Evolutionary conservation across 2,113 vertebrate genomes (phyloP), one percentile per base, ranked within the genome.

Genomic region (Phoxinus phoxinus): DNA sequence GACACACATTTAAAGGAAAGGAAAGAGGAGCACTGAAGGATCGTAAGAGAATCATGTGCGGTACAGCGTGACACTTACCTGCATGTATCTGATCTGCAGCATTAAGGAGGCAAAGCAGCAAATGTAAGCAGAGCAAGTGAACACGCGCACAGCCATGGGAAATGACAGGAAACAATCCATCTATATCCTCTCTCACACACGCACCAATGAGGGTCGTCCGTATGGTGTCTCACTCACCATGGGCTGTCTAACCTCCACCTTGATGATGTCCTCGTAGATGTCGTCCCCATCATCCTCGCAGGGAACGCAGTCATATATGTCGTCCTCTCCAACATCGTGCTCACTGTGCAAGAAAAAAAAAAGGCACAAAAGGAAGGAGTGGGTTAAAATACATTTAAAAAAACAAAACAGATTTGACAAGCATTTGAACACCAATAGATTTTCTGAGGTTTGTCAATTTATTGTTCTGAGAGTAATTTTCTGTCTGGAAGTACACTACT

Each of bases 251-350:
- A 97, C 97, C 89, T 99, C 98, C 96, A 99, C 97, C 92, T 97
- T 96, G 95, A 99, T 99, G 94, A 99, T 99, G 93, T 99, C 98
- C 93, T 99, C 98, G 0, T 99, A 99, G 94, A 99, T 98, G 90
- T 99, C 98, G 4, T 98, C 98, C 0, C 97, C 97, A 48, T 98
- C 98, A 2, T 98, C 97, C 27, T 99, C 98, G 8, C 98, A 98
- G 0, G 98, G 97, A 65, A 99, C 98, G 0, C 98, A 99, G 94
- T 99, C 98, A 0, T 99, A 99, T 91, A 98, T 97, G 93, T 99
- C 98, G 46, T 96, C 95, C 92, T 99, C 98, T 2, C 98, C 98
- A 94, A 99, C 90, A 74, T 99, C 98, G 13, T 99, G 98, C 44
- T 99, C 98, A 0, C 98, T 99, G 92, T 0, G 41, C 87, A 89